phyloP scores from a whole-genome alignment of 2,888 invertebrate genomes.

The Disparrhopalites patrizii region DNA sequence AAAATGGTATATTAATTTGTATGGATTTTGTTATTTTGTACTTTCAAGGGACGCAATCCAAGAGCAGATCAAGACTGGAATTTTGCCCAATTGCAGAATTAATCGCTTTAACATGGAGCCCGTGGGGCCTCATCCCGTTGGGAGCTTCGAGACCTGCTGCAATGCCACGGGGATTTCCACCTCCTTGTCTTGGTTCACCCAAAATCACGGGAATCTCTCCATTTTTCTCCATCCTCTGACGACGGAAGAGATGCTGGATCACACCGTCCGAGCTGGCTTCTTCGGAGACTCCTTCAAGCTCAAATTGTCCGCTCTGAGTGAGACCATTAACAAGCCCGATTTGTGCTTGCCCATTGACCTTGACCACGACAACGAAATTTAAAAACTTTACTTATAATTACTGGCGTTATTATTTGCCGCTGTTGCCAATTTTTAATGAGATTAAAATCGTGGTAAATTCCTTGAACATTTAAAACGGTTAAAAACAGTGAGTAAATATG shows the following conservation, averaged over 20 bases:
- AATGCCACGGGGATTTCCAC: conserved; percentile 40
- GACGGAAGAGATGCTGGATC: conserved; percentile 40
- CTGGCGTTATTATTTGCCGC: no score
- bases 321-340: conserved; percentile 37
- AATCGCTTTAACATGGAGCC: conserved; percentile 40
- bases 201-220: conserved; percentile 44
- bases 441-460: no score
- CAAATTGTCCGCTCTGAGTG: conserved; percentile 32
- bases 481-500: no score
- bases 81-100: conserved; percentile 35
- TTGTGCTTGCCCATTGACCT: conserved; percentile 39
- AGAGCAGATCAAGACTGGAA: conserved; percentile 38
- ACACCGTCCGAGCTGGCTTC: conserved; percentile 41
- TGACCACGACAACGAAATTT: no score
- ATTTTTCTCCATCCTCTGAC: conserved; percentile 44
- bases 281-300: conserved; percentile 37
- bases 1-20: no score
- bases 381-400: no score
- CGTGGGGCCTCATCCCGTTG: conserved; percentile 28
- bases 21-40: no score
- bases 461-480: no score
- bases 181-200: conserved; percentile 40
- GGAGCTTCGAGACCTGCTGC: conserved; percentile 45
- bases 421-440: no score
- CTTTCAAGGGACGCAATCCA: conserved; percentile 36